Evolutionary conservation across 2,888 invertebrate species (phyloP).

Genomic region (Falcaria lacertinaria): DNA sequence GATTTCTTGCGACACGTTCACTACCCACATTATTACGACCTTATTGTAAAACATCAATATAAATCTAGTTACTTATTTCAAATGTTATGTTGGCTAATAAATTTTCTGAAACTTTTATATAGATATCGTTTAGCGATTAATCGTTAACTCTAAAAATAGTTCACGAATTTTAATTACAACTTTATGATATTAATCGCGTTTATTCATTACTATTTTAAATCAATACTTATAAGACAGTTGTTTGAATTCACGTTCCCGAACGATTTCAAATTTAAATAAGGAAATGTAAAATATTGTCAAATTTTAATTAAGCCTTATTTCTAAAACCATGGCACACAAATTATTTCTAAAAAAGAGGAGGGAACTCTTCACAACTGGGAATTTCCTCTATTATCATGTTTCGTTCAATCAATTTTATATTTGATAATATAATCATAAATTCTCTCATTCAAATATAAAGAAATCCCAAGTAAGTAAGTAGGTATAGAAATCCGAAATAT

Average conservation of each 20-base stretch:
- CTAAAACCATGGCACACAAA: slow-evolving; percentile 76
- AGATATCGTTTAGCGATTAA: slow-evolving; percentile 34
- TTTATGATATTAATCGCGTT: slow-evolving; percentile 3
- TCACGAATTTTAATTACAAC: slow-evolving; percentile 24
- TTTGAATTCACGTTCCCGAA: slow-evolving; percentile 11
- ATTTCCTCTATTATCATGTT: slow-evolving; percentile 42
- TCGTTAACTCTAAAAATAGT: slow-evolving; percentile 27
- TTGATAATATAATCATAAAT: slow-evolving; percentile 16
- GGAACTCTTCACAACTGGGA: slow-evolving; percentile 75
- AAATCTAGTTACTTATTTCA: slow-evolving; percentile 59
- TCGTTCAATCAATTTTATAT: slow-evolving; percentile 36
- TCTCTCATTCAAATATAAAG: slow-evolving; percentile 35
- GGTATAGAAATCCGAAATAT: slow-evolving; percentile 55
- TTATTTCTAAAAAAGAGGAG: slow-evolving; percentile 74
- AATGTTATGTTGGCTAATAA: slow-evolving; percentile 67
- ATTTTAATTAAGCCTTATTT: slow-evolving; percentile 62
- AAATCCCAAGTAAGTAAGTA: slow-evolving; percentile 33
- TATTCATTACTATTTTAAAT: not conserved
- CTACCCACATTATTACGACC: slow-evolving; percentile 48
- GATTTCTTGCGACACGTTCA: slow-evolving; percentile 41
- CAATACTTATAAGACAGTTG: not conserved
- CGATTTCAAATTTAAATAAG: slow-evolving; percentile 11
- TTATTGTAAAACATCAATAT: slow-evolving; percentile 49
- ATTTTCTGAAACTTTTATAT: slow-evolving; percentile 67
- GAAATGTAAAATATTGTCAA: slow-evolving; percentile 66